Base-by-base conservation (phyloP, 2,113 vertebrate species). In the Misgurnus anguillicaudatus region DNA sequence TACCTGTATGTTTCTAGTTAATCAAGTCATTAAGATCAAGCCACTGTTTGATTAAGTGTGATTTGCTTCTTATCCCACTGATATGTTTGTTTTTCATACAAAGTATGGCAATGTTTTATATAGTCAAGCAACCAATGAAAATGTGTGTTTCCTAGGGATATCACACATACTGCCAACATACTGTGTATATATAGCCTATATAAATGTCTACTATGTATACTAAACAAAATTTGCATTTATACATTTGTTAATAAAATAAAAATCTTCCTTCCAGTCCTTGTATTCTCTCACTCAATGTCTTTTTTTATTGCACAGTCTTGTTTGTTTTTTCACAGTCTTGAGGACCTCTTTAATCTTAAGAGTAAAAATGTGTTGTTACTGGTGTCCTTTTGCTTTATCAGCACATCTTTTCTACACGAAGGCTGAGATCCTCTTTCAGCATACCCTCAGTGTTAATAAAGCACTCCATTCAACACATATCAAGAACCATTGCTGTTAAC, bases 361-460 rank as follows among this genome's bases (percentile, higher is more conserved):
- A 48, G 47, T 11, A 13, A 42, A 42, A 42, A 31, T 31, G 24
- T 31, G 24, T 31, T 45, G 16, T 9, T 57, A 4, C 3, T 8
- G 4, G 7, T 3, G 8, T 57, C n/a, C 19, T 57, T 57, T 57
- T 19, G 16, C 19, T 57, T 57, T n/a, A 19, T 57, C 17, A 57
- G 19, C 53, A n/a, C 19, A 17, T 57, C 8, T 57, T 17, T 57
- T 57, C 8, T 19, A 51, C n/a, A 57, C 19, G 53, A 57, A 9
- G 42, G 5, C n/a, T 19, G 9, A 47, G 70, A 58, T 58, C n/a
- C n/a, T 57, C 53, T 74, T n/a, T 42, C 13, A 0, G n/a, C 19
- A 42, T 4, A 72, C n/a, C 70, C 45, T 9, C 71, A 74, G 71
- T 31, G 39, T 57, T 62, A 36, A 39, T 74, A 36, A 61, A 19